Evolutionary conservation across 2,797 vertebrate genomes (phyloP).

Genomic region (Tokudaia muenninki): DNA sequence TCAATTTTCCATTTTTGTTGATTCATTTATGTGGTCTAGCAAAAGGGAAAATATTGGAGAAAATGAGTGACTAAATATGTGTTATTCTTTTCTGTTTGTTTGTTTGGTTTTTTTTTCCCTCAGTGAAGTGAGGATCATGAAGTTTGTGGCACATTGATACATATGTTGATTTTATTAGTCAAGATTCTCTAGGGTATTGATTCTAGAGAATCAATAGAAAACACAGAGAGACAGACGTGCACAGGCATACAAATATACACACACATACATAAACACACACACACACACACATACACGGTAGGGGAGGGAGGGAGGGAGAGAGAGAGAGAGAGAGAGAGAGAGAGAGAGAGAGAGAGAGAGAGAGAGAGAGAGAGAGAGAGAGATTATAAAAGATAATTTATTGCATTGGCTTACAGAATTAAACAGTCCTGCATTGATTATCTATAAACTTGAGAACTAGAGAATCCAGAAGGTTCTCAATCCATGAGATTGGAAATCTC

Average conservation of each 20-base stretch:
- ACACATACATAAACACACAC: neutral
- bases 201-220: neutral
- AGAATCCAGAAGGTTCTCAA: neutral
- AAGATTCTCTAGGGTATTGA: neutral
- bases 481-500: neutral
- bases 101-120: too few species aligned
- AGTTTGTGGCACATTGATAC: neutral
- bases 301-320: neutral
- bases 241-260: neutral
- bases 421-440: neutral
- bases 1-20: slow-evolving; percentile 23
- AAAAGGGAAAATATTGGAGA: neutral
- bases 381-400: neutral
- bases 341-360: too few species aligned
- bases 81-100: neutral
- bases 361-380: neutral
- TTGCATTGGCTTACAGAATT: neutral
- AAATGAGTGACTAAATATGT: neutral
- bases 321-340: neutral
- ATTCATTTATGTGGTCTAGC: neutral
- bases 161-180: neutral
- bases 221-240: neutral
- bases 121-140: neutral
- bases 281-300: neutral
- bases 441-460: neutral